These are phyloP conservation scores for Dicerorhinus sumatrensis DNA, from an alignment of 2,113 vertebrate genomes.

Conservation along the genomic window DNA sequence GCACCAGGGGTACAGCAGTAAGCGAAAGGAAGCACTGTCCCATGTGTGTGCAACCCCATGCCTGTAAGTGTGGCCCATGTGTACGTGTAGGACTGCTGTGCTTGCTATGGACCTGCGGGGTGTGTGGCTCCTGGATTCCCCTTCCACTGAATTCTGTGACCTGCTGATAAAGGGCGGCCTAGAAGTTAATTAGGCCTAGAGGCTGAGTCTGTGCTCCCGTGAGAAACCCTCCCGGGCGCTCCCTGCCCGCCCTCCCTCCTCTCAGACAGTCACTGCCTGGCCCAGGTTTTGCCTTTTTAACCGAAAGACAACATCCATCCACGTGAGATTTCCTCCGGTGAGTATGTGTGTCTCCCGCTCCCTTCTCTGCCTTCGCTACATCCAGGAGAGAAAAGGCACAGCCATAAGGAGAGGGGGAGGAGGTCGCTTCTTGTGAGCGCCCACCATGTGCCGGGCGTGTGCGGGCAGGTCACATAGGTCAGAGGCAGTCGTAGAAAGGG, in stretches of 20 bases:
- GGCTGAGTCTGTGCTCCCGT: neutral
- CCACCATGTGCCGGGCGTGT: neutral
- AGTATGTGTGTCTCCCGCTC: neutral
- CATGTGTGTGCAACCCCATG: rapidly evolving
- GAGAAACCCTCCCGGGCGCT: neutral
- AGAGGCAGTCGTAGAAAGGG: neutral
- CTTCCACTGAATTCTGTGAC: neutral
- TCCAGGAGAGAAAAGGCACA: neutral
- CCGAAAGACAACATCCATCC: neutral
- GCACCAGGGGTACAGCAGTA: too few relatives aligned
- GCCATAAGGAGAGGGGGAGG: neutral
- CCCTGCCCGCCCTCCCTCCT: neutral
- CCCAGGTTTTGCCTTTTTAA: neutral
- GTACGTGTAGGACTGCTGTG: rapidly evolving
- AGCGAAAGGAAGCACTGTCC: neutral
- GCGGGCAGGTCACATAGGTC: rapidly evolving
- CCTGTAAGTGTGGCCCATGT: neutral
- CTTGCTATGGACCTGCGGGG: neutral
- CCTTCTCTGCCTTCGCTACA: neutral
- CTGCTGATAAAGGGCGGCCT: neutral
- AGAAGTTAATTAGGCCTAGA: neutral
- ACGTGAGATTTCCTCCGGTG: neutral
- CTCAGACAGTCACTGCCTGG: neutral
- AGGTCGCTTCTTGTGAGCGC: neutral
- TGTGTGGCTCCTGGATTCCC: neutral